A percentile compares a stretch with the other conserved stretches of the same genome.
These are phyloP conservation scores for Perizoma affinitatum DNA, from an alignment of 2,888 invertebrate genomes.

Conservation along the genomic window DNA sequence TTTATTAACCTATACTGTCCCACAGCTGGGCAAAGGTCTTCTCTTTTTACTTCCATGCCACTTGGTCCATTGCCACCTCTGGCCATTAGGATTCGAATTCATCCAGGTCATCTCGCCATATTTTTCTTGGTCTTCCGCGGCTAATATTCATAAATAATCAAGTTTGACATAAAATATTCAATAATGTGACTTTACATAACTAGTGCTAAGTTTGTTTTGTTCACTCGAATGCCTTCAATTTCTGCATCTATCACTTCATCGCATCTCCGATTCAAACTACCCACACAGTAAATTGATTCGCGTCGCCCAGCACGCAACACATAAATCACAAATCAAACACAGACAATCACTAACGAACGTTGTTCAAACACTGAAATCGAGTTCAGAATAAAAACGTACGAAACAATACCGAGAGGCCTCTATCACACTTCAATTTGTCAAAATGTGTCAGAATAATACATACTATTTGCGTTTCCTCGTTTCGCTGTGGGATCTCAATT, in stretches of 20 bases:
- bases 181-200: no score
- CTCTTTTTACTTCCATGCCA: no score
- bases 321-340: constrained; percentile 72
- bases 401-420: constrained; percentile 61
- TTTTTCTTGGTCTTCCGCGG: no score
- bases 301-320: constrained; percentile 63
- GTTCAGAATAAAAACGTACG: constrained; percentile 70
- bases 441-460: constrained; percentile 63
- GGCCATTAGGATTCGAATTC: no score
- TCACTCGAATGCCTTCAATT: constrained; percentile 8
- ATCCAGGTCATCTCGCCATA: no score
- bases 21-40: no score
- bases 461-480: constrained; percentile 55
- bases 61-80: no score
- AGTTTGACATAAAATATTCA: no score
- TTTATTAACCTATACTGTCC: no score
- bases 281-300: constrained; percentile 62
- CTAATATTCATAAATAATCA: no score
- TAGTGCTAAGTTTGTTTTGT: constrained; percentile 18
- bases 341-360: constrained; percentile 77
- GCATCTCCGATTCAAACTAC: constrained; percentile 17
- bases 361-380: constrained; percentile 70
- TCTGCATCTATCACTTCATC: constrained; percentile 3
- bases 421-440: constrained; percentile 73
- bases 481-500: constrained; percentile 44